Evolutionary conservation across 2,797 vertebrate genomes (phyloP).

Genomic region (Anableps anableps): DNA sequence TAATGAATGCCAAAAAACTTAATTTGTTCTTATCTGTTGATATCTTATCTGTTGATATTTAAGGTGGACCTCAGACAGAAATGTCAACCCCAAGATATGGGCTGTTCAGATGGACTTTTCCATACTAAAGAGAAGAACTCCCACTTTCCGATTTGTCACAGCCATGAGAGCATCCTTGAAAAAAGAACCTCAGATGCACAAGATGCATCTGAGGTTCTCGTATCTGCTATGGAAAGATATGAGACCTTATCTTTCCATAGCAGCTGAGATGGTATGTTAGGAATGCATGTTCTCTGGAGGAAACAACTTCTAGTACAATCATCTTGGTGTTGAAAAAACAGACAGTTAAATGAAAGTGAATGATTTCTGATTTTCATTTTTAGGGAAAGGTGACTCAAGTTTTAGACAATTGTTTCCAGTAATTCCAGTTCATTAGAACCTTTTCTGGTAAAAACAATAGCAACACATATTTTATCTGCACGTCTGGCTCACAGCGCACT

Average conservation of each 20-base stretch:
- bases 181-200: slow-evolving; percentile 15
- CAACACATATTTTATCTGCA: not conserved
- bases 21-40: not conserved
- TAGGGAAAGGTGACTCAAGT: slow-evolving; percentile 5
- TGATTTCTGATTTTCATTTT: not conserved
- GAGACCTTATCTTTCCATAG: slow-evolving; percentile 8
- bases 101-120: slow-evolving; percentile 14
- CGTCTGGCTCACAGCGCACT: slow-evolving; percentile 3
- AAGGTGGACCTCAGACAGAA: not conserved
- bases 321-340: not conserved
- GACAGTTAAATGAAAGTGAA: not conserved
- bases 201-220: too few species aligned
- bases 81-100: not conserved
- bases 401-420: slow-evolving; percentile 27
- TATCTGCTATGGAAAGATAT: too few species aligned
- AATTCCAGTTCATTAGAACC: slow-evolving; percentile 14
- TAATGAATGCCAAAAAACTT: not conserved
- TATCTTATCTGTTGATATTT: not conserved
- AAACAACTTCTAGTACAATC: not conserved
- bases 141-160: slow-evolving; percentile 21
- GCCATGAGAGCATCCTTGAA: not conserved
- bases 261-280: slow-evolving; percentile 6
- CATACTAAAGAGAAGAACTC: slow-evolving; percentile 24
- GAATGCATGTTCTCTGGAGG: slow-evolving; percentile 28
- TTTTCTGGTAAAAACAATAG: slow-evolving; percentile 17